phyloP scores from a whole-genome alignment of 2,888 invertebrate species.

The Phlogophora meticulosa region DNA sequence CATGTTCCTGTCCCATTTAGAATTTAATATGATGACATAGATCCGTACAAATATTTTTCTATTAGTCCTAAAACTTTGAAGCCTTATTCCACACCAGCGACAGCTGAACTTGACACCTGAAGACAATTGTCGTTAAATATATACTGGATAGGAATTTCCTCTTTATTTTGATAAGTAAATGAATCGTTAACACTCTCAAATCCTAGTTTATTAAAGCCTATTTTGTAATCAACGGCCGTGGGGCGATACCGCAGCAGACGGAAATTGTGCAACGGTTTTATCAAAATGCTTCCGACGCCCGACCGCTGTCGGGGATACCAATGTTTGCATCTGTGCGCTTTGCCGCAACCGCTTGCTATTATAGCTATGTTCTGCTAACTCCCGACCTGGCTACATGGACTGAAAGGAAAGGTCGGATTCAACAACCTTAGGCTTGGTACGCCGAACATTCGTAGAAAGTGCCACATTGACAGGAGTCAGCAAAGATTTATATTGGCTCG shows the following conservation, averaged over 20 bases:
- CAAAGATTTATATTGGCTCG: conserved; percentile 53
- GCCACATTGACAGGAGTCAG: conserved; percentile 54
- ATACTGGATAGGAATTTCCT: conserved; percentile 9
- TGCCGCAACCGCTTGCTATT: conserved; percentile 61
- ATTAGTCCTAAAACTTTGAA: conserved; percentile 16
- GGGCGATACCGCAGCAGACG: conserved; percentile 70
- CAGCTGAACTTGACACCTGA: conserved; percentile 26
- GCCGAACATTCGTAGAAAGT: conserved; percentile 50
- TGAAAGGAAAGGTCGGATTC: conserved; percentile 43
- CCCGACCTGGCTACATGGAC: conserved; percentile 52
- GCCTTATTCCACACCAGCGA: conserved; percentile 22
- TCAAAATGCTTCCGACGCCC: conserved; percentile 80
- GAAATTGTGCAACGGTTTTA: conserved; percentile 85
- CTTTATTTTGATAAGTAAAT: conserved; percentile 16
- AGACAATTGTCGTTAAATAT: conserved; percentile 1
- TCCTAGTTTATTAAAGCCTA: conserved; percentile 69
- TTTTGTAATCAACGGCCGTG: conserved; percentile 70
- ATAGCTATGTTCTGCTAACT: conserved; percentile 54
- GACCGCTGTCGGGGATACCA: conserved; percentile 70
- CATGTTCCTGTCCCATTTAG: conserved; percentile 62
- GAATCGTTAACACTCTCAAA: conserved; percentile 27
- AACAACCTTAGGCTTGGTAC: conserved; percentile 40
- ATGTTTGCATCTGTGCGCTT: conserved; percentile 78
- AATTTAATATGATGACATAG: conserved; percentile 59
- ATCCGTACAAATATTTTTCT: conserved; percentile 40